Evolutionary conservation across 2,113 vertebrate genomes (phyloP).

Genomic region (Alexandromys fortis): DNA sequence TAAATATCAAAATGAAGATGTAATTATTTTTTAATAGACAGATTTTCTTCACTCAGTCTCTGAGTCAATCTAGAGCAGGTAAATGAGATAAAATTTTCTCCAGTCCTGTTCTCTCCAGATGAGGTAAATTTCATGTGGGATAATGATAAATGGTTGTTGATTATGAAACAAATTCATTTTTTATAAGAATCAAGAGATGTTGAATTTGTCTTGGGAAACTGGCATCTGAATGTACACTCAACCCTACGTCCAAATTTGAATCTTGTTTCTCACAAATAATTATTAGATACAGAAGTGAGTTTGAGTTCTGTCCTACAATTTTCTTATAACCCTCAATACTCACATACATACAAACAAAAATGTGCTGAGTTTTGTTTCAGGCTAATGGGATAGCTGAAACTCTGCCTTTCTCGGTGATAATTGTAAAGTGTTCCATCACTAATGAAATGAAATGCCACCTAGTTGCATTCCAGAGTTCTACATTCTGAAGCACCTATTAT

Average conservation of each 20-base stretch:
- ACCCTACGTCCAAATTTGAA: background rate
- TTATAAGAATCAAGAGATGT: background rate
- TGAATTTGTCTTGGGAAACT: background rate
- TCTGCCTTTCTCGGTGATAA: background rate
- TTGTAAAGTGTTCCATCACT: slow-evolving; percentile 33
- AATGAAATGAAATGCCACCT: background rate
- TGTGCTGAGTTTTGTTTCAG: background rate
- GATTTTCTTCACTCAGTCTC: background rate
- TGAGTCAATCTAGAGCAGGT: background rate
- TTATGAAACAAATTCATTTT: background rate
- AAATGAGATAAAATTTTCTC: background rate
- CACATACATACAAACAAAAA: background rate
- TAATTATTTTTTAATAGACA: background rate
- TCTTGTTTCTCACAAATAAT: background rate
- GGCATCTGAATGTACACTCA: background rate
- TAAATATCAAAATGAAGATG: background rate
- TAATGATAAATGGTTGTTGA: background rate
- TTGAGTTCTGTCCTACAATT: background rate
- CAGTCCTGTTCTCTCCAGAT: background rate
- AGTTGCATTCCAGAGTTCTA: slow-evolving; percentile 22
- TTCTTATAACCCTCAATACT: background rate
- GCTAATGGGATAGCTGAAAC: background rate
- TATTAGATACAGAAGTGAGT: background rate
- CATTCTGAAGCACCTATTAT: slow-evolving; percentile 44
- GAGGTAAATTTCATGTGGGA: background rate